Evolutionary conservation across 2,888 invertebrate genomes (phyloP).

Genomic region (Dromius quadrimaculatus): DNA sequence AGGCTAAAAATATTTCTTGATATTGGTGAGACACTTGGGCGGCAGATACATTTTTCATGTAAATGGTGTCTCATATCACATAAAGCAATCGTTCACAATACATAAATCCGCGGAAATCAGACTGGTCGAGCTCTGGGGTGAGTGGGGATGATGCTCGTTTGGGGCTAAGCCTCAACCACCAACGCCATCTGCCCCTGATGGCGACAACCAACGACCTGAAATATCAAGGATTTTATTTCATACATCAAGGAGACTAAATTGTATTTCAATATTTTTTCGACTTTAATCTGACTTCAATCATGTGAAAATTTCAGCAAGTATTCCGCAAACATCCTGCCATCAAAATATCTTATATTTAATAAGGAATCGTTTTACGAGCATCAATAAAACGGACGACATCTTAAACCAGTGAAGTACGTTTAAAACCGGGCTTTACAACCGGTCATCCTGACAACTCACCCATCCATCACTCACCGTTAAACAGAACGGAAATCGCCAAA

Average conservation of each 20-base stretch:
- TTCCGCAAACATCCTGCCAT: constrained; percentile 11
- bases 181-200: constrained; percentile 41
- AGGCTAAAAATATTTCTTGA: constrained; percentile 50
- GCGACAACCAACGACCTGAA: no score
- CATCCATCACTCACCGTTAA: constrained; percentile 47
- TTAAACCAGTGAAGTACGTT: constrained; percentile 46
- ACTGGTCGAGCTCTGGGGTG: constrained; percentile 54
- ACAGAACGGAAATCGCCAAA: constrained; percentile 40
- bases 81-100: constrained; percentile 69
- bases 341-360: constrained; percentile 50
- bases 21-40: constrained; percentile 48
- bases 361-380: constrained; percentile 49
- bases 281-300: no score
- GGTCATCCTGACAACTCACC: constrained; percentile 35
- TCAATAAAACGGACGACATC: constrained; percentile 40
- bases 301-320: not conserved
- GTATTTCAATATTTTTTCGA: no score
- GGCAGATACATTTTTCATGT: constrained; percentile 67
- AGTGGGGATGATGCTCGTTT: constrained; percentile 28
- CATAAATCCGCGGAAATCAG: constrained; percentile 69
- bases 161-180: constrained; percentile 32
- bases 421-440: constrained; percentile 39
- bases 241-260: no score
- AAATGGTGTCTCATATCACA: constrained; percentile 69
- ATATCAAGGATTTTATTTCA: no score